Evolutionary conservation across 2,888 invertebrate genomes (phyloP).

Genomic region (Clusia tigrina): DNA sequence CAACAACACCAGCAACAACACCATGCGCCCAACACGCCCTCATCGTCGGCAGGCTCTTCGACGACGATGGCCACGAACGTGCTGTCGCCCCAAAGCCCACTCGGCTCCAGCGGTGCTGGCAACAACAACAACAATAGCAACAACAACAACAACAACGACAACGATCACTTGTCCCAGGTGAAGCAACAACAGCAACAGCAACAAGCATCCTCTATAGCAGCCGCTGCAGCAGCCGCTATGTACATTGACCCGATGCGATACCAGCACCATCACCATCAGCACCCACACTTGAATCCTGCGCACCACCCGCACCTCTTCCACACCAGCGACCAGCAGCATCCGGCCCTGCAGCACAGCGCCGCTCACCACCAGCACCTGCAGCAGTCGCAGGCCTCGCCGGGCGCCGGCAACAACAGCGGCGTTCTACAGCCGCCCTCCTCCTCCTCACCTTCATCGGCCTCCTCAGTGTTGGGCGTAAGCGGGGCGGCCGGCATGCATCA

Average conservation of each 20-base stretch:
- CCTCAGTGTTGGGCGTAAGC: slow-evolving; percentile 55
- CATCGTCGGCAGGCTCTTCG: slow-evolving; percentile 62
- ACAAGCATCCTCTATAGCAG: slow-evolving; percentile 62
- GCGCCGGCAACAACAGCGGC: slow-evolving; percentile 56
- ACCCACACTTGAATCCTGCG: slow-evolving; percentile 63
- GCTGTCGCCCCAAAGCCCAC: slow-evolving; percentile 62
- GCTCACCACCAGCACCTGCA: slow-evolving; percentile 38
- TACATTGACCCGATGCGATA: slow-evolving; percentile 65
- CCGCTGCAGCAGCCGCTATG: slow-evolving; percentile 65
- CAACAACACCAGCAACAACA: slow-evolving; percentile 54
- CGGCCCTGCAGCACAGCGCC: slow-evolving; percentile 53
- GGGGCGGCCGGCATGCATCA: slow-evolving; percentile 53
- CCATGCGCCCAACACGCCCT: slow-evolving; percentile 60
- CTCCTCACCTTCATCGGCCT: slow-evolving; percentile 54
- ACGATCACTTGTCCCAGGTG: slow-evolving; percentile 53
- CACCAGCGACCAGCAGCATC: slow-evolving; percentile 58
- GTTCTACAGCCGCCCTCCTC: slow-evolving; percentile 58
- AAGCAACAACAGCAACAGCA: slow-evolving; percentile 48
- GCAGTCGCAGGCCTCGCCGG: slow-evolving; percentile 51
- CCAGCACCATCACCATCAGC: slow-evolving; percentile 63
- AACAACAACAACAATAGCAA: slow-evolving; percentile 41
- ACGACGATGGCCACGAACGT: slow-evolving; percentile 63
- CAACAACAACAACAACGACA: slow-evolving; percentile 50
- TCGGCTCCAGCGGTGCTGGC: slow-evolving; percentile 53
- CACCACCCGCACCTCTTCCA: slow-evolving; percentile 63